A percentile compares a stretch with the other conserved stretches of the same genome.
Evolutionary conservation across 1,140 invertebrate genomes (phyloP).

Genomic region (Eupristina koningsbergeri): DNA sequence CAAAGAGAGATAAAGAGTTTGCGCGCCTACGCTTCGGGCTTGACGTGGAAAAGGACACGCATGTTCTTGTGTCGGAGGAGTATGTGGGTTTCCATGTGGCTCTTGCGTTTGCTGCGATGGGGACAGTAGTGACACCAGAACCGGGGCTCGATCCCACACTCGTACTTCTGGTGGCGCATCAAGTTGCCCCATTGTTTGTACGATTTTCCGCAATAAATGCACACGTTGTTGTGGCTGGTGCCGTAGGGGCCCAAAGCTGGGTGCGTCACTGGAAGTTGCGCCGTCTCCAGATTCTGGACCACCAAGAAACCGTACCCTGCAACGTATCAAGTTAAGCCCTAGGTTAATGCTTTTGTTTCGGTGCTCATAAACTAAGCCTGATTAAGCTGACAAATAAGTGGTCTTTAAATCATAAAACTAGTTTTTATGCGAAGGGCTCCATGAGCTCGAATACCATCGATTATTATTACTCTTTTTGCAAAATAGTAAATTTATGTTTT

Average conservation of each 20-base stretch:
- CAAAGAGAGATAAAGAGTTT: no score
- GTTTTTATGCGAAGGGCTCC: no score
- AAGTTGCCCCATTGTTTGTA: constrained; percentile 53
- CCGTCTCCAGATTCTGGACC: neutral
- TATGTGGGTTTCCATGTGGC: constrained; percentile 59
- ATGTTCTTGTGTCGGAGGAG: constrained; percentile 41
- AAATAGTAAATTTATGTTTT: no score
- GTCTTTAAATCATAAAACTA: no score
- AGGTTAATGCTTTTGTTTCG: neutral
- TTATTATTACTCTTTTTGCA: no score
- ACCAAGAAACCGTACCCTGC: neutral
- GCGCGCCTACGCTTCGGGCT: neutral
- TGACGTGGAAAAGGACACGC: neutral
- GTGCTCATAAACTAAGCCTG: neutral
- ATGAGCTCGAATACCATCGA: no score
- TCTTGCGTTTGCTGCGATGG: constrained; percentile 57
- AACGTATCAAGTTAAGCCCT: neutral
- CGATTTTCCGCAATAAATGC: constrained; percentile 64
- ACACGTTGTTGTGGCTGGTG: constrained; percentile 43
- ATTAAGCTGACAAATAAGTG: no score
- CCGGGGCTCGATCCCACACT: constrained; percentile 22
- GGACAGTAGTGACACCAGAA: constrained; percentile 66
- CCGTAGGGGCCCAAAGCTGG: neutral
- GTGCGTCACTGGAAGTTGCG: neutral
- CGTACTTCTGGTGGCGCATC: constrained; percentile 6